phyloP scores from a whole-genome alignment of 2,888 invertebrate species.

The Ceraclea dissimilis region DNA sequence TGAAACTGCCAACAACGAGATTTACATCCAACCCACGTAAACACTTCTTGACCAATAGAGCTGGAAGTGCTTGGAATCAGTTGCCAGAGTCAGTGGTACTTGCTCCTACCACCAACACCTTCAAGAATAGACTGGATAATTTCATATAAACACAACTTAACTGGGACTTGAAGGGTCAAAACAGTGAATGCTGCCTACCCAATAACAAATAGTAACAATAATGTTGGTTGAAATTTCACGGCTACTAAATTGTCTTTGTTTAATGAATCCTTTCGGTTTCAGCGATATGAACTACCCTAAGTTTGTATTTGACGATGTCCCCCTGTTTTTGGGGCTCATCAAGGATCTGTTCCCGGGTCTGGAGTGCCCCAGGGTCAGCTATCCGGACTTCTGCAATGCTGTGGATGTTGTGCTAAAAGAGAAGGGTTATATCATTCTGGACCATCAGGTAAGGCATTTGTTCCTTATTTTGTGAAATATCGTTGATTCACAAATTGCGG shows the following conservation, averaged over 20 bases:
- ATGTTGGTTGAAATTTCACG: not conserved
- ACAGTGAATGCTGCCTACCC: too few relatives aligned
- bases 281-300: slow-evolving; percentile 92
- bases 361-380: slow-evolving; percentile 80
- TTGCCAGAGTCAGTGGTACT: too few relatives aligned
- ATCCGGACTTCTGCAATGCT: slow-evolving; percentile 79
- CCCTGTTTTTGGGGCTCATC: slow-evolving; percentile 79
- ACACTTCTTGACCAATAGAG: not conserved
- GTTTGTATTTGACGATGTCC: slow-evolving; percentile 87
- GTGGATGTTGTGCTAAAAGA: slow-evolving; percentile 61
- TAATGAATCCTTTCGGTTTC: too few relatives aligned
- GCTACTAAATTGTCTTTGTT: slow-evolving; percentile 3
- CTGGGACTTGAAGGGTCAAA: not conserved
- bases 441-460: slow-evolving; percentile 52
- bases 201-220: not conserved
- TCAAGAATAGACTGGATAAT: too few relatives aligned
- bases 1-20: too few relatives aligned
- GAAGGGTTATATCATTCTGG: slow-evolving; percentile 60
- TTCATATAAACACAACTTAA: too few relatives aligned
- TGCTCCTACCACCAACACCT: too few relatives aligned
- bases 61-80: not conserved
- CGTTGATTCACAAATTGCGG: not conserved
- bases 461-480: not conserved
- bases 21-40: not conserved
- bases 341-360: slow-evolving; percentile 86